phyloP scores from a whole-genome alignment of 2,888 invertebrate species.

The Macrosiphum euphorbiae region DNA sequence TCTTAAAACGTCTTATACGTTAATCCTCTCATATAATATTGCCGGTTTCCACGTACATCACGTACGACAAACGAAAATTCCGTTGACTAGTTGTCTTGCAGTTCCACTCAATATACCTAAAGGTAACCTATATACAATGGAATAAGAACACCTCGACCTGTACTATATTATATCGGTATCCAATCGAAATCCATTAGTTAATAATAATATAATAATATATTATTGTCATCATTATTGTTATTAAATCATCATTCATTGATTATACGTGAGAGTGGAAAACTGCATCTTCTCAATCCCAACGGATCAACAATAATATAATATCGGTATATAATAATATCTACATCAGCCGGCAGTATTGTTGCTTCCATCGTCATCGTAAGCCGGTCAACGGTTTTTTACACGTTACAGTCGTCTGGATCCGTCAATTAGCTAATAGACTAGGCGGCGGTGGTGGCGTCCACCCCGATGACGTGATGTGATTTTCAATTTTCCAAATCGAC shows the following conservation, averaged over 20 bases:
- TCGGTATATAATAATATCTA: background rate
- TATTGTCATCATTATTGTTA: background rate
- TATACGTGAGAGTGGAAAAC: background rate
- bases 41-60: background rate
- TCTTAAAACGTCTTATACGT: too few species aligned
- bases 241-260: background rate
- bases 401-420: constrained; percentile 24
- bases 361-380: background rate
- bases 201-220: background rate
- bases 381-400: background rate
- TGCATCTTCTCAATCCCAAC: background rate
- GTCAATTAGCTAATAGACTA: constrained; percentile 60
- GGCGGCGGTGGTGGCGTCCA: background rate
- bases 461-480: constrained; percentile 25
- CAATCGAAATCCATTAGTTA: background rate
- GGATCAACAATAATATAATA: background rate
- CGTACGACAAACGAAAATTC: background rate
- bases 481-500: constrained; percentile 60
- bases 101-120: background rate
- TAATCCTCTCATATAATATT: background rate
- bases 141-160: background rate
- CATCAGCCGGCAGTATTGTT: background rate
- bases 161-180: background rate
- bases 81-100: background rate
- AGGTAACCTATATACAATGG: background rate